phyloP scores from a whole-genome alignment of 2,797 vertebrate genomes.

The Champsocephalus esox region DNA sequence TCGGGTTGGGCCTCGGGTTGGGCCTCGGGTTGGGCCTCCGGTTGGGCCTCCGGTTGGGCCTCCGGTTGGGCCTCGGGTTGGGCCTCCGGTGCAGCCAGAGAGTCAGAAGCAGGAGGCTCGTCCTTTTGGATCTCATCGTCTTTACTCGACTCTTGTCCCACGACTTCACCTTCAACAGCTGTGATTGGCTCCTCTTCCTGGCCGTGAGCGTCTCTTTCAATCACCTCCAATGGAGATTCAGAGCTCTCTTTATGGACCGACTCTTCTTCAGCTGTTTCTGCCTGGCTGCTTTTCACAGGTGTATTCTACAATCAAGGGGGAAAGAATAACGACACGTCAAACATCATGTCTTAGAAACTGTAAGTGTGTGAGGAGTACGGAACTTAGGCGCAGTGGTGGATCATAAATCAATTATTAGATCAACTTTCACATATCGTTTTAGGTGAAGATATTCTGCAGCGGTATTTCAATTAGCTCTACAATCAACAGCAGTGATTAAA shows the following conservation, averaged over 20 bases:
- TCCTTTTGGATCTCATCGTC: background rate
- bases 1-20: background rate
- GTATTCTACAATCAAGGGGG: constrained; percentile 32
- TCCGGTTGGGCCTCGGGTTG: background rate
- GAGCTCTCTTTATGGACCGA: background rate
- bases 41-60: background rate
- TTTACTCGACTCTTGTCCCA: constrained; percentile 1
- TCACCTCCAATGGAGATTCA: background rate
- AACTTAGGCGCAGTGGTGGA: too few relatives aligned
- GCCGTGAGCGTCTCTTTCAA: background rate
- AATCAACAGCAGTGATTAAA: too few relatives aligned
- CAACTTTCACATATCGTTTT: too few relatives aligned
- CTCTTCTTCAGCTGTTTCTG: constrained; percentile 17
- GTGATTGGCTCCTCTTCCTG: background rate
- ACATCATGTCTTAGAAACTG: background rate
- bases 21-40: background rate
- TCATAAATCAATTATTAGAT: too few relatives aligned
- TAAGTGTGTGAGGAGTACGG: background rate
- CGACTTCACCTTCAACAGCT: background rate
- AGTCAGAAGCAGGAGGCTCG: background rate
- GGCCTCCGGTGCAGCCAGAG: background rate
- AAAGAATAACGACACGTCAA: background rate
- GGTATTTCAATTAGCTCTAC: too few relatives aligned
- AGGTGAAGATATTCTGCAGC: too few relatives aligned
- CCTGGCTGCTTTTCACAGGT: constrained; percentile 29